phyloP scores from a whole-genome alignment of 2,888 invertebrate genomes.

The Tetragnatha montana region DNA sequence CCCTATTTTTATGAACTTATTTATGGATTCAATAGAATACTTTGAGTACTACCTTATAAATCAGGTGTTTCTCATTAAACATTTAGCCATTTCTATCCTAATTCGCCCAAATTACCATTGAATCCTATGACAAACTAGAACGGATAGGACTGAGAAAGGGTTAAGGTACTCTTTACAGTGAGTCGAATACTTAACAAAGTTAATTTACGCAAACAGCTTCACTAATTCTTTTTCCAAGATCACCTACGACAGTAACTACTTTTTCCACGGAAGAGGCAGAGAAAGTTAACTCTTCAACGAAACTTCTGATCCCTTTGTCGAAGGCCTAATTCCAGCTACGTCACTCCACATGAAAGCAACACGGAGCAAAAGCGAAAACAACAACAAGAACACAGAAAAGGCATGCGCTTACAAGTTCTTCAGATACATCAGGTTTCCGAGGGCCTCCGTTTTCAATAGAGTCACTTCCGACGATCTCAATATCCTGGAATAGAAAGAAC shows the following conservation, averaged over 20 bases:
- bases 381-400: not conserved
- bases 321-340: not conserved
- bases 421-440: constrained; percentile 60
- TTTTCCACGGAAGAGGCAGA: not conserved
- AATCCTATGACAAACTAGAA: too few relatives aligned
- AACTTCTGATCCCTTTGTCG: not conserved
- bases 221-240: not conserved
- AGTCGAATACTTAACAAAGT: too few relatives aligned
- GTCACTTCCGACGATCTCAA: constrained; percentile 69
- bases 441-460: constrained; percentile 62
- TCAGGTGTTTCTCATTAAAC: too few relatives aligned
- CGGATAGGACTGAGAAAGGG: too few relatives aligned
- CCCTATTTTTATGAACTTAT: too few relatives aligned
- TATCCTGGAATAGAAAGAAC: constrained; percentile 58
- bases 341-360: not conserved
- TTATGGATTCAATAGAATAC: too few relatives aligned
- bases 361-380: not conserved
- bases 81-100: too few relatives aligned
- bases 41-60: too few relatives aligned
- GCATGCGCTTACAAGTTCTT: constrained; percentile 40
- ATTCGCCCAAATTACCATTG: too few relatives aligned
- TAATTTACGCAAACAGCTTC: too few relatives aligned
- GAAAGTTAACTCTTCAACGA: not conserved
- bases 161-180: too few relatives aligned
- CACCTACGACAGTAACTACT: not conserved